phyloP scores from a whole-genome alignment of 2,888 invertebrate species.

The Siphlonurus alternatus region DNA sequence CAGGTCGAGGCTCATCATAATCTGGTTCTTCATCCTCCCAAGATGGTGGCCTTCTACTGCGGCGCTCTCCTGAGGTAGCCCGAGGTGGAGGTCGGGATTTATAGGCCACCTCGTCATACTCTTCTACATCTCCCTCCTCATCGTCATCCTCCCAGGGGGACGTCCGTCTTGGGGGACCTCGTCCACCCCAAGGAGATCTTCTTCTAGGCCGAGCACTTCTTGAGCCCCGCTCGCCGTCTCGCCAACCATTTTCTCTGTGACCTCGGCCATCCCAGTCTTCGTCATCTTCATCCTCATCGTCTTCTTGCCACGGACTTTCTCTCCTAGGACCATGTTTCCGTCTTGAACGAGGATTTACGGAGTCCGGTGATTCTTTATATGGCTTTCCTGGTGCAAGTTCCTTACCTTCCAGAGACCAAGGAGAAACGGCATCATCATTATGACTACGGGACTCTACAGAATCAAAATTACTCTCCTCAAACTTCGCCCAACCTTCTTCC shows the following conservation, averaged over 20 bases:
- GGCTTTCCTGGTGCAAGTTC: conserved; percentile 30
- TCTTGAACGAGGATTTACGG: conserved; percentile 18
- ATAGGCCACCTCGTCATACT: conserved; percentile 18
- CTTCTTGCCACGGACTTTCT: conserved; percentile 22
- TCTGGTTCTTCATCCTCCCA: conserved; percentile 20
- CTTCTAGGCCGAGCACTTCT: not conserved
- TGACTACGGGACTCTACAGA: conserved; percentile 19
- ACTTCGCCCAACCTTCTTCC: conserved; percentile 30
- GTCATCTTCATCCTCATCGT: conserved; percentile 21
- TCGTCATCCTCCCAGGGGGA: conserved; percentile 15
- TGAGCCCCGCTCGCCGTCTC: conserved; percentile 19
- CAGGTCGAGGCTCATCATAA: conserved; percentile 18
- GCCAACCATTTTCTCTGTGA: conserved; percentile 21
- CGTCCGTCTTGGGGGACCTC: not conserved
- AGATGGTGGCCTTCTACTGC: conserved; percentile 13
- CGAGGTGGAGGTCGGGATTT: conserved; percentile 12
- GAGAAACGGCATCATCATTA: conserved; percentile 37
- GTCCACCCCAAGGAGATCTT: conserved; percentile 7
- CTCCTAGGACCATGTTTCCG: conserved; percentile 27
- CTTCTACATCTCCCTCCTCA: conserved; percentile 20
- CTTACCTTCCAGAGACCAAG: conserved; percentile 62
- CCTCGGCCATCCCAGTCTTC: conserved; percentile 17
- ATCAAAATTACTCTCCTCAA: conserved; percentile 27
- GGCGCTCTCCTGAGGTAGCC: conserved; percentile 11
- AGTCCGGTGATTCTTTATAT: conserved; percentile 26